phyloP scores from a whole-genome alignment of 2,888 invertebrate genomes.

The Parochlus steinenii region DNA sequence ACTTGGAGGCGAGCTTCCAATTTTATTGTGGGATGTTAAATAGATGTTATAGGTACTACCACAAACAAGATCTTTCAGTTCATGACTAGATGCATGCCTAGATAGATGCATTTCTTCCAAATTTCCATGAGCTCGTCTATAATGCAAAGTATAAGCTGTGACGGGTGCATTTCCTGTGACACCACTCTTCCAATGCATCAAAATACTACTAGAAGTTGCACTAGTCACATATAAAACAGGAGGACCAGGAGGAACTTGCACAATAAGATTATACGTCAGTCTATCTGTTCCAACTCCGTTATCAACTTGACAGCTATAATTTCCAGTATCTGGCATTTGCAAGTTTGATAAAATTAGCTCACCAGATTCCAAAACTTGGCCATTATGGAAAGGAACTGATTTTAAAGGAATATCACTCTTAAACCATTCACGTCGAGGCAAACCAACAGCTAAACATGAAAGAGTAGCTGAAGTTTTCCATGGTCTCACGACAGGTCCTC shows the following conservation, averaged over 20 bases:
- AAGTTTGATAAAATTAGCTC: conserved; percentile 46
- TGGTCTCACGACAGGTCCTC: conserved; percentile 44
- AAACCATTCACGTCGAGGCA: conserved; percentile 47
- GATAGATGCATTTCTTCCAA: conserved; percentile 46
- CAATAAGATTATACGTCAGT: conserved; percentile 43
- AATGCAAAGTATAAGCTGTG: conserved; percentile 48
- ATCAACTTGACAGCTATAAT: conserved; percentile 36
- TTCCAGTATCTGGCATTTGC: conserved; percentile 46
- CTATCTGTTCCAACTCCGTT: conserved; percentile 52
- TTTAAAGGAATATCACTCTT: conserved; percentile 39
- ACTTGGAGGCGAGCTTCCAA: conserved; percentile 51
- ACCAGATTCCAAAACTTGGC: conserved; percentile 44
- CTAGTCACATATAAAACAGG: conserved; percentile 58
- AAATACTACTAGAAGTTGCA: conserved; percentile 56
- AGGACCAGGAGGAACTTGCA: conserved; percentile 58
- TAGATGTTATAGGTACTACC: conserved; percentile 58
- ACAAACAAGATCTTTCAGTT: conserved; percentile 49
- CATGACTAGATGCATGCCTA: conserved; percentile 47
- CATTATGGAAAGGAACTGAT: conserved; percentile 39
- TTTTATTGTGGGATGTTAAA: conserved; percentile 51
- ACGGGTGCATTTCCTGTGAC: conserved; percentile 51
- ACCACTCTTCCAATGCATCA: conserved; percentile 58
- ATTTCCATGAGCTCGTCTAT: conserved; percentile 45
- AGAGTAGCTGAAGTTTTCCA: conserved; percentile 49
- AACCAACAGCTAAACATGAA: conserved; percentile 47